These are phyloP conservation scores for Homalodisca vitripennis DNA, from an alignment of 1,140 invertebrate species.

Conservation along the genomic window DNA sequence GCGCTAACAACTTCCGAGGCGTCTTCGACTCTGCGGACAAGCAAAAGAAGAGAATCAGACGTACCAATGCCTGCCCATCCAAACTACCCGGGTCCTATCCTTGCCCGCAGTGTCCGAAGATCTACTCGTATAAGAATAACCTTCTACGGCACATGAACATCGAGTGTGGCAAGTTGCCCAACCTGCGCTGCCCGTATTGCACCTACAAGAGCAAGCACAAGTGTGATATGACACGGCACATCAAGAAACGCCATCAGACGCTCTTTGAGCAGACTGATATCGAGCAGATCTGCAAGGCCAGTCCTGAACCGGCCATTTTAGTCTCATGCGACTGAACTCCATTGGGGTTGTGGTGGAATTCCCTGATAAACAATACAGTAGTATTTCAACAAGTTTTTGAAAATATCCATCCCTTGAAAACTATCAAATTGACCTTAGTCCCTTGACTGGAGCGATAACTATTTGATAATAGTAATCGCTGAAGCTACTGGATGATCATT, in stretches of 20 bases:
- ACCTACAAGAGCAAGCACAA: conserved; percentile 76
- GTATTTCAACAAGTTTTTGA: too few relatives aligned
- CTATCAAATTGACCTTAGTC: too few relatives aligned
- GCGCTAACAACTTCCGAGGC: neutral
- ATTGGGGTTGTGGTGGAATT: too few relatives aligned
- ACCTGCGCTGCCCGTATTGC: conserved; percentile 62
- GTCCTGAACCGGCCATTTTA: too few relatives aligned
- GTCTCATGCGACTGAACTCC: too few relatives aligned
- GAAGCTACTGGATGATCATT: too few relatives aligned
- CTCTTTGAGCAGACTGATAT: conserved; percentile 10
- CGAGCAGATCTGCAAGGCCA: conserved; percentile 5
- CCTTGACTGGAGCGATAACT: too few relatives aligned
- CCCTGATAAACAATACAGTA: too few relatives aligned
- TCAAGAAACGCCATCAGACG: conserved; percentile 82
- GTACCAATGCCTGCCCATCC: conserved; percentile 22
- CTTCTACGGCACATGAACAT: conserved; percentile 54
- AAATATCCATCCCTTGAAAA: too few relatives aligned
- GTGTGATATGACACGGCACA: conserved; percentile 79
- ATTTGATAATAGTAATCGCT: too few relatives aligned
- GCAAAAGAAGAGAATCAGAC: neutral
- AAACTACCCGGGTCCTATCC: conserved; percentile 25
- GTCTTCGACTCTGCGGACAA: neutral
- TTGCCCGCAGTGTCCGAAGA: conserved; percentile 47
- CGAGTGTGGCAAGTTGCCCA: conserved; percentile 54
- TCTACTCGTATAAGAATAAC: conserved; percentile 44